A percentile compares a stretch with the other conserved stretches of the same genome.
phyloP scores from a whole-genome alignment of 2,888 invertebrate species.

The Lamellibrachia columna region DNA sequence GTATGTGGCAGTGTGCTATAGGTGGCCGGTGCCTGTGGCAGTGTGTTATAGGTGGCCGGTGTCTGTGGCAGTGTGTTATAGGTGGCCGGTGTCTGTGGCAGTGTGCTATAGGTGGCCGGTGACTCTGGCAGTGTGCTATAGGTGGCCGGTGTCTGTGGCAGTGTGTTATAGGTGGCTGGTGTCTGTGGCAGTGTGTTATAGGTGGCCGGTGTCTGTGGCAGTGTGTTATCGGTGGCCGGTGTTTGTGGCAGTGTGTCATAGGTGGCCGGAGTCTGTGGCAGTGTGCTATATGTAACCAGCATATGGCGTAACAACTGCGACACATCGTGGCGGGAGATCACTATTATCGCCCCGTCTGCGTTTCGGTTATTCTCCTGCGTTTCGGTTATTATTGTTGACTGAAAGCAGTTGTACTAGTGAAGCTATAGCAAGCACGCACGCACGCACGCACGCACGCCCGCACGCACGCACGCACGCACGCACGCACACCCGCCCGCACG shows the following conservation, averaged over 20 bases:
- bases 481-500: neutral
- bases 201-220: neutral
- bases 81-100: too few species aligned
- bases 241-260: neutral
- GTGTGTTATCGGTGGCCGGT: neutral
- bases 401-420: too few species aligned
- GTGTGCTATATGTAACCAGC: neutral
- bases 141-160: neutral
- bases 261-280: too few species aligned
- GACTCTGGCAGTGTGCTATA: neutral
- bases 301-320: neutral
- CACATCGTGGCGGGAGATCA: neutral
- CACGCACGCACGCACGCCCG: neutral
- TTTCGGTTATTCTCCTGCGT: too few species aligned
- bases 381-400: too few species aligned
- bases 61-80: neutral
- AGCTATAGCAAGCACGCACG: neutral
- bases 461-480: neutral
- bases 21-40: neutral
- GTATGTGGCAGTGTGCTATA: neutral
- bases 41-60: too few species aligned
- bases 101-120: neutral
- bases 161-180: neutral
- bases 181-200: neutral
- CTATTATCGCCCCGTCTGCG: too few species aligned